Evolutionary conservation across 2,113 vertebrate species (phyloP).

Genomic region (Theristicus caerulescens): DNA sequence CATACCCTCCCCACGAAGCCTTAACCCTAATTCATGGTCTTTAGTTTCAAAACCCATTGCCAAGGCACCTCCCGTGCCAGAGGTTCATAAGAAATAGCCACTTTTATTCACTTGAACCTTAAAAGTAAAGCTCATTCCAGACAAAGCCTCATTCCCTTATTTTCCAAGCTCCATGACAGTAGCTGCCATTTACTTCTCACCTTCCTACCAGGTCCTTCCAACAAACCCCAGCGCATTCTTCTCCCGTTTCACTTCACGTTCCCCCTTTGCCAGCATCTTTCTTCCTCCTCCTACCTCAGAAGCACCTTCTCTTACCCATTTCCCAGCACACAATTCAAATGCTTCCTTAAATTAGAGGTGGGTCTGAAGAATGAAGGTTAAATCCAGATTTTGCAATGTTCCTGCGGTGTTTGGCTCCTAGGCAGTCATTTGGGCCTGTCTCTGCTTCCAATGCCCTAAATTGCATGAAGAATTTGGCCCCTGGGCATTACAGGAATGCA

Average conservation of each 20-base stretch:
- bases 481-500: constrained; percentile 24
- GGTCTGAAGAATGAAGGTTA: neutral
- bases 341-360: neutral
- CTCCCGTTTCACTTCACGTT: neutral
- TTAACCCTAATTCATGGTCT: neutral
- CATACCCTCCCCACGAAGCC: neutral
- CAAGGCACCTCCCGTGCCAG: neutral
- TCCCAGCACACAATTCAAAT: neutral
- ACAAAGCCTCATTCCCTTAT: neutral
- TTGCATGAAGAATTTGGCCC: constrained; percentile 1
- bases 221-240: neutral
- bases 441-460: neutral
- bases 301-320: neutral
- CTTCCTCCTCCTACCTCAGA: neutral
- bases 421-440: neutral
- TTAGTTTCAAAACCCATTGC: neutral
- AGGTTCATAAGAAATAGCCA: neutral
- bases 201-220: neutral
- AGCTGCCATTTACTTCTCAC: neutral
- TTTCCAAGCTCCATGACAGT: neutral
- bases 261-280: neutral
- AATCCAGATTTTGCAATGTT: neutral
- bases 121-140: neutral
- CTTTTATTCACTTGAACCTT: neutral
- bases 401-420: constrained; percentile 3